Conservation (phyloP, 1,140 invertebrate species). For the Drosophila nannoptera region DNA sequence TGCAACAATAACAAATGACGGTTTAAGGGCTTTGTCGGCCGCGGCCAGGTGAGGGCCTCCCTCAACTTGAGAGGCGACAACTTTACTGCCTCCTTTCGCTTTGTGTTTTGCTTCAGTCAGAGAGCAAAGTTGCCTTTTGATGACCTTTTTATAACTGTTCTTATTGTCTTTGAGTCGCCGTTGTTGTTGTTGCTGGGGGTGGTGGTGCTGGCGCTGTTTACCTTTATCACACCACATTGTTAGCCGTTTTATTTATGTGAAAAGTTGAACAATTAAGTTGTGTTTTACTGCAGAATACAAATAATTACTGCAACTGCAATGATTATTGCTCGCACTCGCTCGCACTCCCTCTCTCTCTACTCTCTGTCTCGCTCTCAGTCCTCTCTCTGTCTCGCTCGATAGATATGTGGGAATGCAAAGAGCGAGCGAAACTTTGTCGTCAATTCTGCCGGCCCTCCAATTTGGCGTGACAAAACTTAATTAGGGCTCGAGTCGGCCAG, state of each 20-base stretch:
- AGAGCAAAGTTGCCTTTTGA: slow-evolving; percentile 31
- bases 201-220: slow-evolving; percentile 4
- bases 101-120: slow-evolving; percentile 5
- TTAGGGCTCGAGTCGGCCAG: slow-evolving; percentile 17
- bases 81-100: neutral
- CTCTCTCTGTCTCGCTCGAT: no score
- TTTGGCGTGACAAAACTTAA: slow-evolving; percentile 46
- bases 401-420: slow-evolving; percentile 27
- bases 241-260: slow-evolving; percentile 47
- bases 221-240: slow-evolving; percentile 46
- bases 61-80: slow-evolving; percentile 8
- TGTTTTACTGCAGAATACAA: slow-evolving; percentile 46
- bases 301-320: slow-evolving; percentile 47
- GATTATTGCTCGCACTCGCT: slow-evolving; percentile 10
- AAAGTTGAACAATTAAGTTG: slow-evolving; percentile 52
- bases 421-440: slow-evolving; percentile 29
- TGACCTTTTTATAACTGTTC: slow-evolving; percentile 35
- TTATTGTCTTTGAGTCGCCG: neutral
- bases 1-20: slow-evolving; percentile 13
- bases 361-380: no score
- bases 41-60: slow-evolving; percentile 16
- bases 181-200: neutral
- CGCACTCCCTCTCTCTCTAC: neutral
- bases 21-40: slow-evolving; percentile 1
- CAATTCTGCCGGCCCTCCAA: slow-evolving; percentile 27